These are phyloP conservation scores for roundworm (Caenorhabditis elegans) DNA, from an alignment of 1,140 invertebrate species.

Conservation along the genomic window WBcel235 BX284606.5:5090501-5091000, in stretches of 20 bases:
- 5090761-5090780: no score
- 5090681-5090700: background rate
- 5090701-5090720: background rate
- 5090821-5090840: no score
- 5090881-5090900: no score
- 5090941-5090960: no score
- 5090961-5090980: no score
- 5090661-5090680: conserved; percentile 80
- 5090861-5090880: no score
- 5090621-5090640: conserved; percentile 86
- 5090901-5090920: no score
- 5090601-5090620: conserved; percentile 84
- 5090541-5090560: conserved; percentile 70
- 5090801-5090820: no score
- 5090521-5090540: conserved; percentile 76
- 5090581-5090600: conserved; percentile 78
- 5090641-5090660: conserved; percentile 85
- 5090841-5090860: no score
- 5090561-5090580: background rate
- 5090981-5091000: no score
- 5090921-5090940: no score
- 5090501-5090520: conserved; percentile 77
- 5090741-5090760: background rate
- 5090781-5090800: no score
- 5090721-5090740: background rate